phyloP scores from a whole-genome alignment of 2,888 invertebrate species.

The Epirrhoe tristata region DNA sequence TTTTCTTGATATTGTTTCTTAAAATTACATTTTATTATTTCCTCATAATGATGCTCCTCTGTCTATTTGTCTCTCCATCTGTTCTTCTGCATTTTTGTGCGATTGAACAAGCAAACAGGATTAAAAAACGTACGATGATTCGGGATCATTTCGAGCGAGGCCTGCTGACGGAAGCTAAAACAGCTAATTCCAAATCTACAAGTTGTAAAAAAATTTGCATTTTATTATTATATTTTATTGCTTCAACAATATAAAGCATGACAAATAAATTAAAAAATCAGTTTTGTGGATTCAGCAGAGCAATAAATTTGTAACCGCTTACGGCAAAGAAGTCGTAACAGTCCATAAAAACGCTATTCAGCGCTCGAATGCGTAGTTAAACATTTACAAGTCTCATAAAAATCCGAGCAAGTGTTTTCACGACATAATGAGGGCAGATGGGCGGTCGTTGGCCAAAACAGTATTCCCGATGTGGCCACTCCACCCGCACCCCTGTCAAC shows the following conservation, averaged over 20 bases:
- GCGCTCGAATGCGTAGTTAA: conserved; percentile 51
- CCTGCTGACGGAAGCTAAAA: too few species aligned
- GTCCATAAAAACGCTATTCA: conserved; percentile 44
- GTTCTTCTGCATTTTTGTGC: too few species aligned
- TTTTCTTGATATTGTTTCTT: too few species aligned
- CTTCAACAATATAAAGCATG: neutral
- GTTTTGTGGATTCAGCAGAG: conserved; percentile 26
- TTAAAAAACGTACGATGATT: too few species aligned
- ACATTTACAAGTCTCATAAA: conserved; percentile 59
- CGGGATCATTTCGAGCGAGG: too few species aligned
- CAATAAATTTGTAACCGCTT: conserved; percentile 40
- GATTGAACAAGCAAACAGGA: too few species aligned
- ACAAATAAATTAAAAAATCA: conserved; percentile 18
- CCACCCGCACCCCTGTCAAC: conserved; percentile 62
- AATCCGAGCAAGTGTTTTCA: conserved; percentile 59
- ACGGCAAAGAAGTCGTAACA: conserved; percentile 40
- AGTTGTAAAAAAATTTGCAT: neutral
- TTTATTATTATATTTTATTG: neutral
- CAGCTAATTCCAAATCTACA: neutral
- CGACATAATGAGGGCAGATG: conserved; percentile 63
- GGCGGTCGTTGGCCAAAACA: conserved; percentile 61
- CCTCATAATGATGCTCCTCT: too few species aligned
- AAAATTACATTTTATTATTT: too few species aligned
- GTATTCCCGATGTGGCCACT: conserved; percentile 60
- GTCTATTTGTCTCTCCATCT: too few species aligned